phyloP scores from a whole-genome alignment of 2,113 vertebrate species.

The Leucoraja erinaceus region DNA sequence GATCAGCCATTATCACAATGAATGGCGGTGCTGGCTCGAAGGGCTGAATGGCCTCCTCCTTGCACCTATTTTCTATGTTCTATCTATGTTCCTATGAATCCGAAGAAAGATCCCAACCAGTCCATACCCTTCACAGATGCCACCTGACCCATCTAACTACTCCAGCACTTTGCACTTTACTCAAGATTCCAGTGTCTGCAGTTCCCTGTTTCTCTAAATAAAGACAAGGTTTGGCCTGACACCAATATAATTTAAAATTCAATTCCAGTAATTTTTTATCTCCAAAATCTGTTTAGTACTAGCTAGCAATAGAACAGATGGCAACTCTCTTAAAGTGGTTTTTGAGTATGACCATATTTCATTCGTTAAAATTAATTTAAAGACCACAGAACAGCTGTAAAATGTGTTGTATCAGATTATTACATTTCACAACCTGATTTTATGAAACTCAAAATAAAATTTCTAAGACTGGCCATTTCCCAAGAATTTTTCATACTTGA shows the following conservation, averaged over 20 bases:
- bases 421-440: neutral
- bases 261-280: slow-evolving; percentile 23
- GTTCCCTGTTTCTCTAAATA: neutral
- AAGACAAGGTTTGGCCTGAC: neutral
- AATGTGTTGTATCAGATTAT: neutral
- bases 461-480: neutral
- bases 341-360: neutral
- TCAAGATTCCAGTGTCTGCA: too few species aligned
- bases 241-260: neutral
- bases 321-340: neutral
- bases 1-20: too few species aligned
- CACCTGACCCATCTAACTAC: too few species aligned
- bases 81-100: too few species aligned
- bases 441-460: neutral
- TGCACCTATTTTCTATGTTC: too few species aligned
- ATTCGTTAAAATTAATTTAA: neutral
- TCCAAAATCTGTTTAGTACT: neutral
- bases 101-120: too few species aligned
- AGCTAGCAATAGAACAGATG: neutral
- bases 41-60: too few species aligned
- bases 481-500: neutral
- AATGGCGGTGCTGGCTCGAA: too few species aligned
- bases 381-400: neutral
- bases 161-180: too few species aligned
- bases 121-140: too few species aligned